A percentile compares a stretch with the other conserved stretches of the same genome.
These are phyloP conservation scores for Microchrysa polita DNA, from an alignment of 2,888 invertebrate genomes.

Conservation along the genomic window DNA sequence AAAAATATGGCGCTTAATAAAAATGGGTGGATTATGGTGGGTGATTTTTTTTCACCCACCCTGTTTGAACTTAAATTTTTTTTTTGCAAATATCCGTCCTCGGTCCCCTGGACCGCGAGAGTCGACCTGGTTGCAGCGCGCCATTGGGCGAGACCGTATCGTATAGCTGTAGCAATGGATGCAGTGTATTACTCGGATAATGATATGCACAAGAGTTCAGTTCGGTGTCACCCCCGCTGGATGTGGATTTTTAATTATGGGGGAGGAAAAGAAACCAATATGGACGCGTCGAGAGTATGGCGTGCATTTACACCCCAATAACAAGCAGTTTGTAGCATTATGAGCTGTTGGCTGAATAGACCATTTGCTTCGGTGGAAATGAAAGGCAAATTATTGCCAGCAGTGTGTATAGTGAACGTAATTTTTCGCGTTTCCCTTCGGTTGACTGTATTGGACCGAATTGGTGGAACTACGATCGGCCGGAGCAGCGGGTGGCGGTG, in stretches of 20 bases:
- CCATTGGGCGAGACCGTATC: constrained; percentile 25
- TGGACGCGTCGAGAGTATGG: constrained; percentile 48
- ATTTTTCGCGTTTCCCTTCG: constrained; percentile 36
- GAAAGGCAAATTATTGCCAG: constrained; percentile 39
- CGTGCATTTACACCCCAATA: constrained; percentile 35
- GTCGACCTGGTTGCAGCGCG: constrained; percentile 3
- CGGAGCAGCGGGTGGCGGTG: neutral
- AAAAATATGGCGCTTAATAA: constrained; percentile 45
- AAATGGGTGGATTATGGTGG: constrained; percentile 34
- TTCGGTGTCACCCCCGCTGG: constrained; percentile 38
- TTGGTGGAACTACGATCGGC: neutral
- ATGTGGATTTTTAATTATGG: constrained; percentile 55
- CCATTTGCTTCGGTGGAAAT: constrained; percentile 30
- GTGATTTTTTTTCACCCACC: constrained; percentile 30
- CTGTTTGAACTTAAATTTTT: neutral
- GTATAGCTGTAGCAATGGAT: neutral
- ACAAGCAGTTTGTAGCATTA: constrained; percentile 40
- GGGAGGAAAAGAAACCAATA: constrained; percentile 52
- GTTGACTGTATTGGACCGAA: constrained; percentile 13
- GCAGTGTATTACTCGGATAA: constrained; percentile 27
- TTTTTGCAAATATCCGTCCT: neutral
- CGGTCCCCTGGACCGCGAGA: neutral
- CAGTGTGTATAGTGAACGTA: constrained; percentile 24
- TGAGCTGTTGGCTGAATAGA: constrained; percentile 38
- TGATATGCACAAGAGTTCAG: constrained; percentile 43